These are phyloP conservation scores for Pachypanchax playfairii DNA, from an alignment of 2,113 vertebrate genomes.

Conservation along the genomic window DNA sequence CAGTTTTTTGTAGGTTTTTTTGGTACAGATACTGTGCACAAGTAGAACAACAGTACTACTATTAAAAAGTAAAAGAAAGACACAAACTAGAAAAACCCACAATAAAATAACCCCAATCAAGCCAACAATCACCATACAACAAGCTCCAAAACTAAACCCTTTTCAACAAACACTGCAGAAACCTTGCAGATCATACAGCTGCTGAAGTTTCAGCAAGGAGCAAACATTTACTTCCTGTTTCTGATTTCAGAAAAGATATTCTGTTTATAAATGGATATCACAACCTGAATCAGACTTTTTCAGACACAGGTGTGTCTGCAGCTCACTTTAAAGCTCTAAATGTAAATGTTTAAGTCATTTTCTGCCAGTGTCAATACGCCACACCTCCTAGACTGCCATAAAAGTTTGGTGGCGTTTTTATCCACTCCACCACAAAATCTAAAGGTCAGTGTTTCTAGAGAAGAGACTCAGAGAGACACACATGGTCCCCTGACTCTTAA, in stretches of 20 bases:
- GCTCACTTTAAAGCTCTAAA: constrained; percentile 75
- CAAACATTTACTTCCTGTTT: constrained; percentile 39
- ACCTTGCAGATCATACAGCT: constrained; percentile 35
- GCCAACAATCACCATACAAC: constrained; percentile 39
- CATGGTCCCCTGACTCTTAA: constrained; percentile 71
- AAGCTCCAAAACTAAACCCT: neutral
- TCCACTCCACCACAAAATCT: constrained; percentile 53
- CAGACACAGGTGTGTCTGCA: constrained; percentile 48
- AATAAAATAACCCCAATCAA: constrained; percentile 50
- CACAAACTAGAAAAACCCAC: too few relatives aligned
- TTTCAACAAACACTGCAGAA: constrained; percentile 27
- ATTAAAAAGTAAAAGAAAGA: constrained; percentile 42
- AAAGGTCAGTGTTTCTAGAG: constrained; percentile 79
- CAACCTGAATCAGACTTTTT: constrained; percentile 37
- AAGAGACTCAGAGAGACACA: constrained; percentile 61
- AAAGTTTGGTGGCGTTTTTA: constrained; percentile 35
- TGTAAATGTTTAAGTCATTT: constrained; percentile 62
- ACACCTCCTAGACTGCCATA: constrained; percentile 34
- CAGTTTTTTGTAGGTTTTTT: constrained; percentile 79
- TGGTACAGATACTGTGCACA: constrained; percentile 88
- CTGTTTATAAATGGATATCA: constrained; percentile 32
- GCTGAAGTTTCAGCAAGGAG: constrained; percentile 46
- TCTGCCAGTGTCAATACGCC: constrained; percentile 59
- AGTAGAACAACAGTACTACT: constrained; percentile 77
- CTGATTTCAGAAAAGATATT: constrained; percentile 47